Conservation (phyloP, 92 coral and sea anemone genomes). For the Zoanthus solanderi region DNA sequence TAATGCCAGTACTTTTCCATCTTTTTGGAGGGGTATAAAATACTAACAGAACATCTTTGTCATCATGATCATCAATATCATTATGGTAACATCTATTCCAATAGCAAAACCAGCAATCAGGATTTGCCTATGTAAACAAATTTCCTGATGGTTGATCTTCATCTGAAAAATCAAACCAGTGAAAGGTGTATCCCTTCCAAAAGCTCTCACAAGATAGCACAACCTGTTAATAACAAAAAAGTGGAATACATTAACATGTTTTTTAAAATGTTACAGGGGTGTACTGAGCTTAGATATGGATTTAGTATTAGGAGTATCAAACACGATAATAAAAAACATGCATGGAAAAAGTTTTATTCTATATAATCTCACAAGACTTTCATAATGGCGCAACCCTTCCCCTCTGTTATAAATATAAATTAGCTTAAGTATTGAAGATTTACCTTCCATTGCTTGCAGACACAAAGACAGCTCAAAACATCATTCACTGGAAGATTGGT, state of each 20-base stretch:
- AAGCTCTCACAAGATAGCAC: constrained; percentile 24
- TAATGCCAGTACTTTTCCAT: constrained; percentile 36
- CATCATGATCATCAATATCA: background rate
- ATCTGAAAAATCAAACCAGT: constrained; percentile 22
- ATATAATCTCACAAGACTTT: too few relatives aligned
- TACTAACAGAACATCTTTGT: background rate
- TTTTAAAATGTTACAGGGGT: background rate
- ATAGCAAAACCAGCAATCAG: constrained; percentile 1
- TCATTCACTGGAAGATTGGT: constrained; percentile 9
- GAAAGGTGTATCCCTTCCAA: constrained; percentile 34
- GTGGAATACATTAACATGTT: background rate
- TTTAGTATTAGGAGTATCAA: too few relatives aligned
- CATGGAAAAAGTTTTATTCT: too few relatives aligned
- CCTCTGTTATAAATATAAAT: too few relatives aligned
- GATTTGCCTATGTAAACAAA: constrained; percentile 10
- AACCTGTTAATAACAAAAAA: background rate
- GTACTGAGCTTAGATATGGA: too few relatives aligned
- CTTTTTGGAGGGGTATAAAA: constrained; percentile 26
- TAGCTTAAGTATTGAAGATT: background rate
- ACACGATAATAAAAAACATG: too few relatives aligned
- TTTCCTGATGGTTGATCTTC: constrained; percentile 26
- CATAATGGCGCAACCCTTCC: too few relatives aligned
- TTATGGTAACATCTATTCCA: background rate
- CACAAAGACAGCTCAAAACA: constrained; percentile 19
- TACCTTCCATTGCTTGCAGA: constrained; percentile 31